Evolutionary conservation across 1,140 invertebrate species (phyloP), one percentile per base, ranked within the genome.

Genomic region (Trinorchestia longiramus): DNA sequence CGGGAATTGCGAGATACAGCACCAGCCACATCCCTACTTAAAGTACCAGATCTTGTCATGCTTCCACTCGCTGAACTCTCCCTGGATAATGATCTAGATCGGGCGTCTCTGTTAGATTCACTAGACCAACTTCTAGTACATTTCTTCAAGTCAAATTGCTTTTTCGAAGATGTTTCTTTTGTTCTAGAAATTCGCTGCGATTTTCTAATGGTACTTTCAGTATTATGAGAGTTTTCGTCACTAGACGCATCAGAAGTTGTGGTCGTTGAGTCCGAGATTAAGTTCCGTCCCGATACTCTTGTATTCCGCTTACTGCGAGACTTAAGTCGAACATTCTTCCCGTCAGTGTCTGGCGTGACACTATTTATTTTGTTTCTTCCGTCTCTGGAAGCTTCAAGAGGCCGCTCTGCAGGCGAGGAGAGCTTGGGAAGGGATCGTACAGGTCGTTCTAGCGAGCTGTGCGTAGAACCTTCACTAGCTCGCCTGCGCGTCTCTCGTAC

Each of bases 391-490:
- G 8, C 36, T 11, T 42, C 88, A 42, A 90, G 43, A 42, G n/a
- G 41, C 41, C 3, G 41, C n/a, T 4, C 41, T 43, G 88, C 28
- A 42, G 88, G 36, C 8, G 43, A 90, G 28, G 11, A 19, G 11
- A 23, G 62, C 62, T 77, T 77, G 28, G 62, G 15, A 77, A 77
- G 62, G 36, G 62, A 77, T 36, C 62, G 62, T 36, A 77, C 62
- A 45, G 92, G 44, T 40, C 43, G 41, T 8, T 94, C 43, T 45
- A 47, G 92, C 15, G 92, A 47, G 43, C 92, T 47, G 43, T 94
- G 92, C 6, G 44, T 11, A 0, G 92, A 94, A n/a, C 92, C 92
- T 94, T 94, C 92, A 94, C 92, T 94, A 45, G 92, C 92, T 19
- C 92, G 92, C 43, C 92, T 94, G 43, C 92, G 92, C 43, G 92